Evolutionary conservation across 2,113 vertebrate genomes (phyloP).

Genomic region (Pelecanoides urinatrix): DNA sequence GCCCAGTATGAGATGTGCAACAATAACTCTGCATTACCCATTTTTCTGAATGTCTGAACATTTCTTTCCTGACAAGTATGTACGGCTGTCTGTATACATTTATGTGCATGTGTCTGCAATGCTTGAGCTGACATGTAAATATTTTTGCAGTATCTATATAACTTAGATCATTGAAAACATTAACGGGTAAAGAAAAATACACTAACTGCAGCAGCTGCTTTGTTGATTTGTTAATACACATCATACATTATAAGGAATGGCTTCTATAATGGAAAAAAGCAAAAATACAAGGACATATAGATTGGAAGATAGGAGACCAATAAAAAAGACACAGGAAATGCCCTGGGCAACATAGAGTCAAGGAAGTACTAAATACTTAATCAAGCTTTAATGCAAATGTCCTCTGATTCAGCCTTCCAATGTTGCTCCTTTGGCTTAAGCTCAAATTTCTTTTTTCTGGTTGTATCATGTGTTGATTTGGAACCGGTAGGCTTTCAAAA

Average conservation of each 20-base stretch:
- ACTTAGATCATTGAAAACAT: not conserved
- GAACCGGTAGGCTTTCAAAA: not conserved
- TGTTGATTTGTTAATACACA: conserved; percentile 26
- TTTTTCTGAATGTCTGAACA: conserved; percentile 29
- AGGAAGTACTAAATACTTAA: conserved; percentile 31
- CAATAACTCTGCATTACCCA: not conserved
- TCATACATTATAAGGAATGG: not conserved
- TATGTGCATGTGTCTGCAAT: not conserved
- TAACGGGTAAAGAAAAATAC: not conserved
- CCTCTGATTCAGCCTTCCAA: not conserved
- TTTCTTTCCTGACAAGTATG: not conserved
- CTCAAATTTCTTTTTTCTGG: not conserved
- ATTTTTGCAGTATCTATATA: conserved; percentile 11
- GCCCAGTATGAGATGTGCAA: not conserved
- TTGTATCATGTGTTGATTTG: not conserved
- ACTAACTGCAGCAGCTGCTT: not conserved
- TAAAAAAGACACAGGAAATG: not conserved
- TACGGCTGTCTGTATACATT: not conserved
- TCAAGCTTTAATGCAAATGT: not conserved
- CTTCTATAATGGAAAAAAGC: not conserved
- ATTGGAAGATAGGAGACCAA: not conserved
- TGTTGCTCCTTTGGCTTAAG: not conserved
- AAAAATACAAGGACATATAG: not conserved
- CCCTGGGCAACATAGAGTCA: not conserved
- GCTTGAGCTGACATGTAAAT: not conserved